Evolutionary conservation across 2,113 vertebrate species (phyloP).

Genomic region (Dasyornis broadbenti): DNA sequence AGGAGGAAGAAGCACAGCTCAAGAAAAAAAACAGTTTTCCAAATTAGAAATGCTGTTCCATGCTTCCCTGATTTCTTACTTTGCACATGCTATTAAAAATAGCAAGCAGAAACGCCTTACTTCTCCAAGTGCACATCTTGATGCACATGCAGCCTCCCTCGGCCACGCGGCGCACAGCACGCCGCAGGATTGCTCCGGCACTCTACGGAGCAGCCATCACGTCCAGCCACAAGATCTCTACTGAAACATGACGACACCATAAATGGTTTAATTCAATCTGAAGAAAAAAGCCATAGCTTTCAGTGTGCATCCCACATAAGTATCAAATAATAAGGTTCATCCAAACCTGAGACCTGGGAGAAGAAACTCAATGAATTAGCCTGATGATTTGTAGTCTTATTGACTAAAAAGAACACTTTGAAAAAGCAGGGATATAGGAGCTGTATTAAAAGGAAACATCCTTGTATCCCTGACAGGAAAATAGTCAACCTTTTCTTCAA

Average conservation of each 20-base stretch:
- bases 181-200: not conserved
- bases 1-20: not conserved
- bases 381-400: not conserved
- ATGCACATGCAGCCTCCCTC: not conserved
- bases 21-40: not conserved
- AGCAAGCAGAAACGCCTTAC: not conserved
- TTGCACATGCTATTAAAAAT: slow-evolving; percentile 27
- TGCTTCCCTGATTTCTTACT: not conserved
- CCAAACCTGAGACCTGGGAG: not conserved
- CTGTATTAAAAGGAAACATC: not conserved
- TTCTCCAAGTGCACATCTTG: not conserved
- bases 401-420: not conserved
- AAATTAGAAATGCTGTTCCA: not conserved
- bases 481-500: not conserved
- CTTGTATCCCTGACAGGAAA: not conserved
- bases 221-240: not conserved
- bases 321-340: not conserved
- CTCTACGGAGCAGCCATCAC: not conserved
- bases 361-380: slow-evolving; percentile 10
- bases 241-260: not conserved
- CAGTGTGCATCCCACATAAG: not conserved
- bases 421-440: not conserved
- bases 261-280: slow-evolving; percentile 31
- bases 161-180: not conserved
- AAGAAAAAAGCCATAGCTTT: not conserved